Conservation (phyloP, 2,113 vertebrate genomes). For the Pedionomus torquatus region DNA sequence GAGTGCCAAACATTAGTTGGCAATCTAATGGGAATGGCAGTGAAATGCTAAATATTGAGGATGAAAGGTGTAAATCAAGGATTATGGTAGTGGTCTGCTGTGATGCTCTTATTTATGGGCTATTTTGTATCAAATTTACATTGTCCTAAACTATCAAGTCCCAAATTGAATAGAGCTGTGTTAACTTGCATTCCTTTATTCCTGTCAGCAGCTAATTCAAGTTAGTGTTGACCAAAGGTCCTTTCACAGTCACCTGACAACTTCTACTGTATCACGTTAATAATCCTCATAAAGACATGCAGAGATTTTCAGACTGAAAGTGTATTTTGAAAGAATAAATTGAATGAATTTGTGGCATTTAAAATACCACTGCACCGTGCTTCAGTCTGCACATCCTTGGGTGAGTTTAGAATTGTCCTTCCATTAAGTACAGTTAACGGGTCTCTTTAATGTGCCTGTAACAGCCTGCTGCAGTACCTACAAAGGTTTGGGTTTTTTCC, state of each 20-base stretch:
- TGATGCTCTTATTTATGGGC: neutral
- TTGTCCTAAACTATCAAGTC: conserved; percentile 7
- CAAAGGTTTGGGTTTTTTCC: neutral
- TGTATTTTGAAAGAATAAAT: conserved; percentile 16
- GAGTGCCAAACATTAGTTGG: neutral
- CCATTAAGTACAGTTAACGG: neutral
- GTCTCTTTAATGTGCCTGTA: neutral
- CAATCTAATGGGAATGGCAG: neutral
- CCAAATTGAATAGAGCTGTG: neutral
- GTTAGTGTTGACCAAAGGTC: conserved; percentile 30
- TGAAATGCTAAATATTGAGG: conserved; percentile 11
- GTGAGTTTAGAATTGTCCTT: conserved; percentile 32
- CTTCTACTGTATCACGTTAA: conserved; percentile 33
- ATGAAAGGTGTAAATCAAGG: conserved; percentile 4
- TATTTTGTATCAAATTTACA: conserved; percentile 5
- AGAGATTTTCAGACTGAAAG: neutral
- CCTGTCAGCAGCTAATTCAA: neutral
- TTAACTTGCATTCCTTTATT: neutral
- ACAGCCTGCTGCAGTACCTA: neutral
- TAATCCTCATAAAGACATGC: conserved; percentile 35
- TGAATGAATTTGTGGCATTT: conserved; percentile 4
- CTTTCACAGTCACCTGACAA: conserved; percentile 40
- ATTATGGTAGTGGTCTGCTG: neutral
- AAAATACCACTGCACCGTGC: neutral
- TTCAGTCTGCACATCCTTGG: conserved; percentile 8